phyloP scores from a whole-genome alignment of 2,888 invertebrate species.

The Gisinianus flammeolus region DNA sequence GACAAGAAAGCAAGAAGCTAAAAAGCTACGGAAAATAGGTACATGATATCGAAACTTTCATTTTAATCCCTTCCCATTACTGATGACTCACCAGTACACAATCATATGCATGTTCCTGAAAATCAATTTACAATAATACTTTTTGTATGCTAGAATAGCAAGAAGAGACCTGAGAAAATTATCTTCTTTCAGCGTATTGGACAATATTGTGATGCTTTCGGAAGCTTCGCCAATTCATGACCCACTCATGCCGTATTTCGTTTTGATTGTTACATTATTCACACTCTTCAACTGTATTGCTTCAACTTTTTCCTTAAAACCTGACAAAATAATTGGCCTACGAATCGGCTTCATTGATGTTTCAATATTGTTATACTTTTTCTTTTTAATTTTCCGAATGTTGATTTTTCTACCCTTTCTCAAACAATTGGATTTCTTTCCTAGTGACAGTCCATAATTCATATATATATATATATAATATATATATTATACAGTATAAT shows the following conservation, averaged over 20 bases:
- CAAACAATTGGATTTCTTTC: not conserved
- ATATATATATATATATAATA: no score
- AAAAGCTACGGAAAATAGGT: not conserved
- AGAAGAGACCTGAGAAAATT: slow-evolving; percentile 5
- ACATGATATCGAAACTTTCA: no score
- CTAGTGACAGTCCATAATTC: no score
- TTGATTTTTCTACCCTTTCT: not conserved
- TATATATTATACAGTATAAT: no score
- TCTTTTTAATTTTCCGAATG: not conserved
- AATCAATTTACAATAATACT: not conserved
- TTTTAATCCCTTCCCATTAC: no score
- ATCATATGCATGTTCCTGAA: not conserved
- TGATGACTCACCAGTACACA: no score
- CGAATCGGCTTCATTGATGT: not conserved
- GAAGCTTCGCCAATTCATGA: slow-evolving; percentile 10
- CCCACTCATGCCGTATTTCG: not conserved
- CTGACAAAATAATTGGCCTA: not conserved
- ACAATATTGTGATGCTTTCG: slow-evolving; percentile 7
- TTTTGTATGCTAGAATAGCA: slow-evolving; percentile 31
- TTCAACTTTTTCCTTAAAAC: not conserved
- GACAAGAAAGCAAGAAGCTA: not conserved
- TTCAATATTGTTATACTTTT: not conserved
- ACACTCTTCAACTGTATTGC: not conserved
- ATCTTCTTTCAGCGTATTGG: not conserved
- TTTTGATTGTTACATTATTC: not conserved